Evolutionary conservation across 2,888 invertebrate genomes (phyloP), one percentile per base, ranked within the genome.

Genomic region (Criorhina ranunculi): DNA sequence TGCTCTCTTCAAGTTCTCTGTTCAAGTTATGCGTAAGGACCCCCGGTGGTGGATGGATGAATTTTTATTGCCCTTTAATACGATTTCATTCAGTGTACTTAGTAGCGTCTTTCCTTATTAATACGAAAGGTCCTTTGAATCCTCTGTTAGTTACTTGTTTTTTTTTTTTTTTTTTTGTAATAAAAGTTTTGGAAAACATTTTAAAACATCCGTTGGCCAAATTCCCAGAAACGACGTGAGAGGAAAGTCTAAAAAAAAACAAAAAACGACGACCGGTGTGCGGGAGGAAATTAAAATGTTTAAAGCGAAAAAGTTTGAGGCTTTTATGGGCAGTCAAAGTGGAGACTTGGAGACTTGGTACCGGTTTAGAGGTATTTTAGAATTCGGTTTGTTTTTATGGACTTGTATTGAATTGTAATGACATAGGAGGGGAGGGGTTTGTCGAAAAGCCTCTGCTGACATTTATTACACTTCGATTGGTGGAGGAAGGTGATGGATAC

Each of bases 1-100:
- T 42, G 7, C n/a, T 1, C 8, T 12, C 31, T 49, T 53, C n/a
- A 55, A 66, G 53, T 40, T 42, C n/a, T 1, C 8, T 12, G 15
- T 49, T 53, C n/a, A 55, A 49, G 24, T 31, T 31, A 33, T 33
- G 44, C 57, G 35, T 37, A 37, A 53, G 55, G 44, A 44, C 53
- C 40, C 17, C 11, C 8, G 46, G 60, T 35, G 24, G 24, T 24
- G 24, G 24, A 24, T 37, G 55, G 73, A 73, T 78, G 60, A 73
- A 64, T 83, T 83, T 78, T 69, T 78, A 78, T 78, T 78, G 75
- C 11, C 51, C 33, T 62, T 75, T 81, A 76, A 81, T 81, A 73
- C 17, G 67, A 73, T 83, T 83, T 67, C 49, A 73, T 62, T 83
- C 67, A 53, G 33, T 64, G 76, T 76, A 76, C 62, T 76, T 76